Evolutionary conservation across 2,113 vertebrate genomes (phyloP).

Genomic region (Meleagris gallopavo): DNA sequence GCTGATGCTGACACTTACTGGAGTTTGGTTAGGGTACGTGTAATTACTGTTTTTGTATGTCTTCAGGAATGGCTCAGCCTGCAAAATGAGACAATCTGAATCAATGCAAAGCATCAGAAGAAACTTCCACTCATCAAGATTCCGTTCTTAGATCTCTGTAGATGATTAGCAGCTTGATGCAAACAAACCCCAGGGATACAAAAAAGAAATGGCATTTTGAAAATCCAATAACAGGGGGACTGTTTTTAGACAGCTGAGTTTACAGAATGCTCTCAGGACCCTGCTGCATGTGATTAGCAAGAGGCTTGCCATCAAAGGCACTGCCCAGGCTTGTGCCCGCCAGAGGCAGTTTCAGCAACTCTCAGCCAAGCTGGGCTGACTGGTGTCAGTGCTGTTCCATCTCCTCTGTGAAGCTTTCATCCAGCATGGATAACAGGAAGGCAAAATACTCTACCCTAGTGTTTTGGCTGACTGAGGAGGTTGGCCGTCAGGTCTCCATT

Average conservation of each 20-base stretch:
- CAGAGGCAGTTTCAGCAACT: neutral
- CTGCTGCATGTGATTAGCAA: neutral
- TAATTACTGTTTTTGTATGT: constrained; percentile 78
- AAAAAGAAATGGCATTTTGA: neutral
- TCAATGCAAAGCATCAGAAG: constrained; percentile 12
- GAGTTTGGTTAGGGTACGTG: constrained; percentile 44
- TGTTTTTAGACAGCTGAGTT: neutral
- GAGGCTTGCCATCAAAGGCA: neutral
- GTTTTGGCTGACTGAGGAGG: neutral
- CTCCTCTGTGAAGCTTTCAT: neutral
- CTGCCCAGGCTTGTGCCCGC: neutral
- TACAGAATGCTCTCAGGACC: neutral
- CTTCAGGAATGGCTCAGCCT: constrained; percentile 75
- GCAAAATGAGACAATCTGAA: constrained; percentile 3
- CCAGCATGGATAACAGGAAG: neutral
- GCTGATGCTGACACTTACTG: constrained; percentile 21
- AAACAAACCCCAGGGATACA: neutral
- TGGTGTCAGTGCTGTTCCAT: neutral
- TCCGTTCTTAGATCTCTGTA: neutral
- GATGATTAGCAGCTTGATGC: neutral
- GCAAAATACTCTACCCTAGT: neutral
- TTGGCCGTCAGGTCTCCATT: neutral
- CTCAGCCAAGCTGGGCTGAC: neutral
- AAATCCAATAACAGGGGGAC: neutral
- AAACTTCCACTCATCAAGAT: neutral